Evolutionary conservation across 1,140 invertebrate species (phyloP).

Genomic region (Mamestra configurata): DNA sequence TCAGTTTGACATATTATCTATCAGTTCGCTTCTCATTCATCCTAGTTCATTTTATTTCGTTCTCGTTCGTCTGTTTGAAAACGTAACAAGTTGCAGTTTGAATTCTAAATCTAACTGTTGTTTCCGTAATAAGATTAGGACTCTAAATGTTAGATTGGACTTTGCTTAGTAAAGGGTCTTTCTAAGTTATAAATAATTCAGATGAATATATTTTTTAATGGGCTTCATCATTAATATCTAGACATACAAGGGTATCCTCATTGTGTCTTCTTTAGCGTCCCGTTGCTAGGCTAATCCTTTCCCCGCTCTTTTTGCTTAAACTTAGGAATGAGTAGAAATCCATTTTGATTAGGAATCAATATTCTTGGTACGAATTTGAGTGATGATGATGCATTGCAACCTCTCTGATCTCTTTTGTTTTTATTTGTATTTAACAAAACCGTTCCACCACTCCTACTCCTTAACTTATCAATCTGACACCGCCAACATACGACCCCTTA

Average conservation of each 20-base stretch:
- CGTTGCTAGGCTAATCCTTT: too few relatives aligned
- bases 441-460: neutral
- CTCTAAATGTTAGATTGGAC: neutral
- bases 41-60: neutral
- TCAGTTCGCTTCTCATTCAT: neutral
- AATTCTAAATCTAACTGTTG: neutral
- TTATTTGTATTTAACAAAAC: neutral
- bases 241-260: too few relatives aligned
- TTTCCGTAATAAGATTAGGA: neutral
- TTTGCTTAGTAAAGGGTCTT: neutral
- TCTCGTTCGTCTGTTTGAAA: neutral
- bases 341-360: too few relatives aligned
- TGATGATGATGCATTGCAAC: too few relatives aligned
- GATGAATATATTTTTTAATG: too few relatives aligned
- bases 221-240: too few relatives aligned
- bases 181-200: neutral
- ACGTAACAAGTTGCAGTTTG: neutral
- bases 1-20: too few relatives aligned
- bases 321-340: too few relatives aligned
- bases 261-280: too few relatives aligned
- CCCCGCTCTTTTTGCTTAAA: too few relatives aligned
- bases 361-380: too few relatives aligned
- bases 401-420: too few relatives aligned
- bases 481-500: slow-evolving; percentile 34
- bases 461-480: slow-evolving; percentile 29